These are phyloP conservation scores for Sebastes dallii DNA, from an alignment of 2,797 vertebrate species.

Conservation along the genomic window DNA sequence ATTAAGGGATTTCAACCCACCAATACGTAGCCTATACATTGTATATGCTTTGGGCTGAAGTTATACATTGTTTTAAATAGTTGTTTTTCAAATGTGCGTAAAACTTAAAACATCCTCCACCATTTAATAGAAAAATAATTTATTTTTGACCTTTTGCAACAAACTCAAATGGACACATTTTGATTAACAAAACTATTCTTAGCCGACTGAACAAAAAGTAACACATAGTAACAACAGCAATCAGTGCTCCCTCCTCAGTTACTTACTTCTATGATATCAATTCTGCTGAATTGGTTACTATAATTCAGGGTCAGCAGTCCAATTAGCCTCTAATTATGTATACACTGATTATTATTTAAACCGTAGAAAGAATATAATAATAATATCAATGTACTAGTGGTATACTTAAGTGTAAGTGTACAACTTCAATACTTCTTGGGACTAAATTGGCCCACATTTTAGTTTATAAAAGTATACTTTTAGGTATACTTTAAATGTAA, in stretches of 20 bases:
- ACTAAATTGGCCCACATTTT: too few species aligned
- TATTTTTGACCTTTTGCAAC: background rate
- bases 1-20: slow-evolving; percentile 37
- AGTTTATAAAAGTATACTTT: too few species aligned
- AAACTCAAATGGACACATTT: background rate
- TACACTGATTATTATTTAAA: background rate
- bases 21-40: background rate
- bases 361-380: too few species aligned
- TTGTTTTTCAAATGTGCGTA: background rate
- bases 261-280: background rate
- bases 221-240: background rate
- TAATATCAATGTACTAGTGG: too few species aligned
- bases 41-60: background rate
- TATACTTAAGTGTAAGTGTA: too few species aligned
- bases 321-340: background rate
- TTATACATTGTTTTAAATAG: background rate
- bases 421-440: too few species aligned
- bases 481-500: too few species aligned
- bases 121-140: background rate
- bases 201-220: background rate
- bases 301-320: background rate
- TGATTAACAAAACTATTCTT: background rate
- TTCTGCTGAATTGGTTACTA: background rate
- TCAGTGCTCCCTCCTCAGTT: background rate
- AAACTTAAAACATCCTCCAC: background rate